A percentile compares a stretch with the other conserved stretches of the same genome.
Conservation (phyloP, 2,113 vertebrate species). For the Fukomys damarensis region DNA sequence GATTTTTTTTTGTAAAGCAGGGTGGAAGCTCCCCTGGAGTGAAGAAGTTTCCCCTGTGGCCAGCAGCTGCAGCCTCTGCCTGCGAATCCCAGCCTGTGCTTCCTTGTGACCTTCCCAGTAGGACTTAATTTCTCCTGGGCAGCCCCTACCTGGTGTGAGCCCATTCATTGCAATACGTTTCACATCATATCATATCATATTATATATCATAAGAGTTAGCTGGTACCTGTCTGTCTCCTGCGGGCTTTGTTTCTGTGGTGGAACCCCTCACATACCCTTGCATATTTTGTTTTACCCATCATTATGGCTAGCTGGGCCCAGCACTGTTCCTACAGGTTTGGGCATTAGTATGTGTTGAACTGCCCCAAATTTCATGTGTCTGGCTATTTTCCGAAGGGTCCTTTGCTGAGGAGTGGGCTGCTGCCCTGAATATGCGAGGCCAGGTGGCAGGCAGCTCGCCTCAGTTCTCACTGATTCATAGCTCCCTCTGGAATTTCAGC, state of each 20-base stretch:
- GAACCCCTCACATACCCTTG: not conserved
- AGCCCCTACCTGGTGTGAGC: not conserved
- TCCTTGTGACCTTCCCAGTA: not conserved
- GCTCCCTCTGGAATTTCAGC: not conserved
- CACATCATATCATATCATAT: not conserved
- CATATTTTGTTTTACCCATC: not conserved
- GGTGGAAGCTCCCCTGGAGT: not conserved
- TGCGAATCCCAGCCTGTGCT: not conserved
- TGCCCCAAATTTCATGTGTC: not conserved
- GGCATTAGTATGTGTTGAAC: not conserved
- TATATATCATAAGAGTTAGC: not conserved
- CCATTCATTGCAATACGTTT: not conserved
- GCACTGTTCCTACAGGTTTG: fast-evolving
- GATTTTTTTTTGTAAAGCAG: conserved; percentile 5
- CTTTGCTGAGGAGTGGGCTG: not conserved
- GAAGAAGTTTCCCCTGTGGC: not conserved
- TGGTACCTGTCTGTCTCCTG: not conserved
- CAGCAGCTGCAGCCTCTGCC: not conserved
- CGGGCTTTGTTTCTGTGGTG: not conserved
- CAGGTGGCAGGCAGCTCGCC: not conserved
- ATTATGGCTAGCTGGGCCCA: no score
- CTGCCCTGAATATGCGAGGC: no score
- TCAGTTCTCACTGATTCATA: not conserved
- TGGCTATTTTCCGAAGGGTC: not conserved
- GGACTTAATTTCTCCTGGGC: not conserved